Evolutionary conservation across 2,113 vertebrate species (phyloP).

Genomic region (Dipodomys spectabilis): DNA sequence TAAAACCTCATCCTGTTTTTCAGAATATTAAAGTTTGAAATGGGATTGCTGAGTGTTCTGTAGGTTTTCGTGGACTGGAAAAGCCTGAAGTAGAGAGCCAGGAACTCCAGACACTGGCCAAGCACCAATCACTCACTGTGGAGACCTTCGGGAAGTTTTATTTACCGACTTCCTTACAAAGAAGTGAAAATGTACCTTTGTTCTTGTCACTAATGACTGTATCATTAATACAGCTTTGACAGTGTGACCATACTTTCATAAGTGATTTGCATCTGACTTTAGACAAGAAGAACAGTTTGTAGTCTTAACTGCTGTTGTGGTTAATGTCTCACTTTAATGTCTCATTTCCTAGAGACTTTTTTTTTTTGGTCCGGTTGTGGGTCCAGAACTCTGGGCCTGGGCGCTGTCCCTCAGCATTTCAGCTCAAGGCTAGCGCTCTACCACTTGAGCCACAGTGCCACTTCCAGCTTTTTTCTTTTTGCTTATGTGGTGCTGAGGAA

Average conservation of each 20-base stretch:
- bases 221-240: neutral
- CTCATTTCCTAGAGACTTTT: neutral
- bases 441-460: no score
- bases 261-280: neutral
- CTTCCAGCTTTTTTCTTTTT: no score
- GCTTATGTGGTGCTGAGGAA: no score
- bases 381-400: no score
- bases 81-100: conserved; percentile 17
- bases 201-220: neutral
- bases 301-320: neutral
- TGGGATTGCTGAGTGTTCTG: conserved; percentile 28
- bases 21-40: conserved; percentile 52
- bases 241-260: neutral
- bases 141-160: neutral
- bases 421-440: no score
- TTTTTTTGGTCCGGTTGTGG: no score
- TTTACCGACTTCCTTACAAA: conserved; percentile 43
- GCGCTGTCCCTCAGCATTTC: no score
- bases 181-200: neutral
- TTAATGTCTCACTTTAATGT: neutral
- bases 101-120: neutral
- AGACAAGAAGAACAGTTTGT: neutral
- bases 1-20: conserved; percentile 76
- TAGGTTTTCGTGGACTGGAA: conserved; percentile 38
- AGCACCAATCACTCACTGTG: neutral